Evolutionary conservation across 2,797 vertebrate species (phyloP), one percentile per base, ranked within the genome.

Genomic region (Eupleurogrammus muticus): DNA sequence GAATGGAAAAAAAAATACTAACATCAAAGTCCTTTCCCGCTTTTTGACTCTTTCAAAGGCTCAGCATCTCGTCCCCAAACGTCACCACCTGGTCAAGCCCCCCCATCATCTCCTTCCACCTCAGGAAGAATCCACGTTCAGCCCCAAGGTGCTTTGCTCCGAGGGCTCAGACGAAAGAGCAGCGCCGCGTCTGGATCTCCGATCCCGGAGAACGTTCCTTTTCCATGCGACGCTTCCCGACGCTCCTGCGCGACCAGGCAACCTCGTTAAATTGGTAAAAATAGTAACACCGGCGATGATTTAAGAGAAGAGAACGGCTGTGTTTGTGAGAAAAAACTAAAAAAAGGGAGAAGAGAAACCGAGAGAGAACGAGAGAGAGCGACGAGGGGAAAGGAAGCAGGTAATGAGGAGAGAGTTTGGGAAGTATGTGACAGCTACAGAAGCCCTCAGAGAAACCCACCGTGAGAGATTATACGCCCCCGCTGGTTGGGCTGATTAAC

Each of bases 251-350:
- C 79, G 87, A 83, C 84, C 63, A 72, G 69, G 80, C 87, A 90
- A 89, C 84, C 83, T 89, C 81, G 88, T 90, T 88, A 85, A 70
- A 77, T 48, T 70, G 79, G 66, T 90, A 90, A 92, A 92, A 92
- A 92, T 92, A 90, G 86, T 68, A 86, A 85, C 87, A 70, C 4
- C 47, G 36, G 63, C 50, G 56, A 75, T 83, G 73, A 84, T 80
- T 84, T 73, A 72, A 77, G 67, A 77, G 77, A 83, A 64, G 71
- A 12, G 23, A 61, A 66, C 84, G 73, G 53, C 58, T 75, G 76
- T 68, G 65, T 63, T 70, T 79, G 59, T 42, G 55, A 5, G 20
- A 44, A 53, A 64, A 36, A 54, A 57, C n/a, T n/a, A n/a, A 46
- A 66, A 34, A 52, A 49, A 59, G 42, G 36, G 49, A 36, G 7